phyloP scores from a whole-genome alignment of 2,888 invertebrate species.

The Polylopha cassiicola region DNA sequence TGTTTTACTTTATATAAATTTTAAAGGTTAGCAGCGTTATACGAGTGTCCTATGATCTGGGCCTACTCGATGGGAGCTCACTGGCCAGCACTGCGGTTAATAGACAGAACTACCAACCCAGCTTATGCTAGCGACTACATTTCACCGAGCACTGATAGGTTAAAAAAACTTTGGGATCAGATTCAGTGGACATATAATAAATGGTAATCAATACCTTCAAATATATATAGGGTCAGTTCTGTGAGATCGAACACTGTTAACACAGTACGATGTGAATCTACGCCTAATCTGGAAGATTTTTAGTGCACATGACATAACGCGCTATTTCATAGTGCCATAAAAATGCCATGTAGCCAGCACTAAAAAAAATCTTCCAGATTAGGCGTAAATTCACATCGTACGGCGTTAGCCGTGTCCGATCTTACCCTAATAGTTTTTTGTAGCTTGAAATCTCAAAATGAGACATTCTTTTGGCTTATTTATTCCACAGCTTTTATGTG shows the following conservation, averaged over 20 bases:
- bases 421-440: background rate
- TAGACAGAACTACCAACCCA: slow-evolving; percentile 40
- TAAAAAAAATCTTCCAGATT: no score
- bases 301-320: no score
- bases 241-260: background rate
- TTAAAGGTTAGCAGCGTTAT: slow-evolving; percentile 38
- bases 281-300: no score
- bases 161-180: slow-evolving; percentile 33
- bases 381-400: no score
- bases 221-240: background rate
- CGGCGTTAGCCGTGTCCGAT: background rate
- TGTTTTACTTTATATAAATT: background rate
- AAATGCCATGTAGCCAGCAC: no score
- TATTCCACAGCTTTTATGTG: slow-evolving; percentile 7
- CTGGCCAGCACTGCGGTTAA: slow-evolving; percentile 34
- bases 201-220: slow-evolving; percentile 28
- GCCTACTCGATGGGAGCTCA: slow-evolving; percentile 42
- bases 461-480: slow-evolving; percentile 16
- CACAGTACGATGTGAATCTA: slow-evolving; percentile 1
- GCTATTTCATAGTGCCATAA: no score
- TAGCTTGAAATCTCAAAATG: slow-evolving; percentile 15
- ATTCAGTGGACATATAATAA: slow-evolving; percentile 28
- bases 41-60: slow-evolving; percentile 45
- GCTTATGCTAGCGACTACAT: slow-evolving; percentile 37
- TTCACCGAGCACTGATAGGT: slow-evolving; percentile 29